phyloP scores from a whole-genome alignment of 1,140 invertebrate genomes.

The Trichogramma pretiosum region DNA sequence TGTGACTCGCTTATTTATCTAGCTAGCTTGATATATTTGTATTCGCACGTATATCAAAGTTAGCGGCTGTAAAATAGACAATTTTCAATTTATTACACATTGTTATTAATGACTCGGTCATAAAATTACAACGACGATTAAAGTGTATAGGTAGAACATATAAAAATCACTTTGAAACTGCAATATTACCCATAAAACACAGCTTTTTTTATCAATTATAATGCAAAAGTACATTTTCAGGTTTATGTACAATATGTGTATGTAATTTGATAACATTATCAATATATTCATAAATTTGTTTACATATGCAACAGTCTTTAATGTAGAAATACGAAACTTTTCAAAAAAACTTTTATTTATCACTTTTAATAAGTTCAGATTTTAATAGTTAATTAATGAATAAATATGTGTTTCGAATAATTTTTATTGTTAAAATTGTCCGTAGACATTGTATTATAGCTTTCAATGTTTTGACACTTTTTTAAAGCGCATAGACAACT shows the following conservation, averaged over 20 bases:
- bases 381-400: slow-evolving; percentile 8
- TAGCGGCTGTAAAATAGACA: slow-evolving; percentile 7
- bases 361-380: slow-evolving; percentile 9
- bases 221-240: slow-evolving; percentile 11
- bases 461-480: slow-evolving; percentile 1
- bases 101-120: slow-evolving; percentile 1
- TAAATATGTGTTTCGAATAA: slow-evolving; percentile 14
- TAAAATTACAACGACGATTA: slow-evolving; percentile 5
- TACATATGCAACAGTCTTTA: slow-evolving; percentile 17
- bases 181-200: slow-evolving; percentile 4
- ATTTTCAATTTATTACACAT: no score
- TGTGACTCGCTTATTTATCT: no score
- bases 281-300: slow-evolving; percentile 18
- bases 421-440: slow-evolving; percentile 8
- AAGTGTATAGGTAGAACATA: slow-evolving; percentile 1
- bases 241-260: slow-evolving; percentile 16
- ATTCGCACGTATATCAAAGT: slow-evolving; percentile 1
- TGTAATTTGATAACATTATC: slow-evolving; percentile 17
- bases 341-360: slow-evolving; percentile 12
- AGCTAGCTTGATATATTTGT: no score
- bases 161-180: slow-evolving; percentile 8
- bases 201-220: slow-evolving; percentile 5
- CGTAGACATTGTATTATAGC: slow-evolving; percentile 1
- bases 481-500: slow-evolving; percentile 11
- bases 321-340: slow-evolving; percentile 14